Evolutionary conservation across 2,888 invertebrate species (phyloP), one percentile per base, ranked within the genome.

Genomic region (Torymus auratus): DNA sequence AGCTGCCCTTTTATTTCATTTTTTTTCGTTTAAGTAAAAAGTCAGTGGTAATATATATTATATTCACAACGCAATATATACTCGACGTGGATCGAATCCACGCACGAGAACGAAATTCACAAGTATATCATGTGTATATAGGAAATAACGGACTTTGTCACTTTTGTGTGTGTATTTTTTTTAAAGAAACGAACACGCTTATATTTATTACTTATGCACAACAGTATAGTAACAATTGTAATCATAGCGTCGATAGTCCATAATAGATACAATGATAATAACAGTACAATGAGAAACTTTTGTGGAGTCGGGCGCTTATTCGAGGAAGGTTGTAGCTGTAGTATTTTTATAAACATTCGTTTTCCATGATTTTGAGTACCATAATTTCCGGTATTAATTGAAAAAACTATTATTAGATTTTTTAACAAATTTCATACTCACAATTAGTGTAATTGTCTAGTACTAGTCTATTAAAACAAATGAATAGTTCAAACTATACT

Each of bases 181-280:
- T 70, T 53, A 75, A 65, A 61, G 71, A 80, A 71, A 80, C 65
- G 12, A 71, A 80, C 62, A 60, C 58, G 53, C 71, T 75, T 75
- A 75, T 80, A 75, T 80, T 70, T 80, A 75, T 80, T 80, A 74
- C 58, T 73, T 74, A 64, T 80, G 65, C 75, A 75, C 71, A 75
- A 75, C 65, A 80, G 72, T 73, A 77, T 81, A 81, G 52, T 72
- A 77, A 81, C 72, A 81, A 73, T 75, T 60, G 55, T 75, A 80
- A 75, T 74, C 13, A 68, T 70, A 69, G 75, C 70, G 50, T 62
- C 50, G 61, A 80, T 75, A 75, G 65, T 64, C 41, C 50, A 56
- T 2, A 20, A 20, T 53, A 80, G 69, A 80, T 70, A 74, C 28
- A 69, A 53, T 67, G 65, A 73, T 68, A 80, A 80, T 7, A 41